Evolutionary conservation across 2,888 invertebrate genomes (phyloP).

Genomic region (Eucera pruinosa): DNA sequence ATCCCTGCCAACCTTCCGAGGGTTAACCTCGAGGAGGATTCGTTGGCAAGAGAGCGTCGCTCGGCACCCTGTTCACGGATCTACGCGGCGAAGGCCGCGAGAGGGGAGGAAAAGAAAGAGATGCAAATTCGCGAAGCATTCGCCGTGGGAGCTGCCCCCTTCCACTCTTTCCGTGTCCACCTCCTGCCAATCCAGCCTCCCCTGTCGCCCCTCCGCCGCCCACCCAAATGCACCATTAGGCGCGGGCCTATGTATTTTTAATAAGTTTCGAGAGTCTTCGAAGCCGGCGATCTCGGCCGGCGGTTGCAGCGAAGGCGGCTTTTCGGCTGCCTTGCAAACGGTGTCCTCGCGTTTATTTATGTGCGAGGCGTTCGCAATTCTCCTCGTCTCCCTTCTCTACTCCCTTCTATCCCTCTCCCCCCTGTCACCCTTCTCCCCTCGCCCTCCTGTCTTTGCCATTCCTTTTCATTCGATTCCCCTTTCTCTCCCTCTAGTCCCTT

Average conservation of each 20-base stretch:
- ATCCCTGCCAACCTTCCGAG: too few relatives aligned
- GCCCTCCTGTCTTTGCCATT: conserved; percentile 33
- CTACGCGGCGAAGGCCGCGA: conserved; percentile 5
- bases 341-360: conserved; percentile 81
- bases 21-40: too few relatives aligned
- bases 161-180: conserved; percentile 53
- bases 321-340: conserved; percentile 77
- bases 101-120: conserved; percentile 33
- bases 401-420: conserved; percentile 37
- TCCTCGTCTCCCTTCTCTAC: conserved; percentile 51
- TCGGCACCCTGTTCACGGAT: conserved; percentile 38
- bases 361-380: conserved; percentile 75
- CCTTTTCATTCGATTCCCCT: conserved; percentile 36
- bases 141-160: conserved; percentile 60
- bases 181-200: conserved; percentile 63
- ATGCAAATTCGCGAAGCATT: conserved; percentile 70
- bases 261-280: conserved; percentile 79
- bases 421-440: conserved; percentile 14
- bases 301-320: conserved; percentile 76
- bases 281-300: conserved; percentile 72
- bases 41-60: too few relatives aligned
- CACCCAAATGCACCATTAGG: conserved; percentile 77
- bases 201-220: conserved; percentile 55
- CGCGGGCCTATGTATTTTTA: conserved; percentile 80
- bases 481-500: too few relatives aligned